phyloP scores from a whole-genome alignment of 1,140 invertebrate genomes.

The Mya arenaria region DNA sequence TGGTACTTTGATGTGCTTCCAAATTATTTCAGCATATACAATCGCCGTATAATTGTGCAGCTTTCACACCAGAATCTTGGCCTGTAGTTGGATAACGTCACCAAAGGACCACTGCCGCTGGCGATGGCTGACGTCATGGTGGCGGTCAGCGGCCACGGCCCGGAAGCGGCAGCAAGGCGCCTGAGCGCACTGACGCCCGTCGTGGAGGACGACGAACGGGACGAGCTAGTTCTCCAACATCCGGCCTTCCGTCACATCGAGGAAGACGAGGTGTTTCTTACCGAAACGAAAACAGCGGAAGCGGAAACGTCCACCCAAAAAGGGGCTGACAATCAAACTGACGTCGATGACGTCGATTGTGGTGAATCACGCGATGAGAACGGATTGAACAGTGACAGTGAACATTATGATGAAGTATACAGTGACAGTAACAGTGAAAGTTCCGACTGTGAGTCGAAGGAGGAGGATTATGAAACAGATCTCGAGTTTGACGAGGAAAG shows the following conservation, averaged over 20 bases:
- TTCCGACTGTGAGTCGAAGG: slow-evolving; percentile 54
- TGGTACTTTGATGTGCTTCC: background rate
- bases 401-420: slow-evolving; percentile 53
- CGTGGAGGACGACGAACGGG: slow-evolving; percentile 60
- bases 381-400: slow-evolving; percentile 44
- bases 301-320: no score
- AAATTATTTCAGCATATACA: background rate
- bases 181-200: slow-evolving; percentile 57
- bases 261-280: slow-evolving; percentile 46
- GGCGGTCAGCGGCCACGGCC: slow-evolving; percentile 22
- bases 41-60: background rate
- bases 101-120: no score
- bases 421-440: slow-evolving; percentile 47
- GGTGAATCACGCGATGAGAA: slow-evolving; percentile 1
- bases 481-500: slow-evolving; percentile 70
- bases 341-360: background rate
- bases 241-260: slow-evolving; percentile 51
- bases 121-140: slow-evolving; percentile 41
- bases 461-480: slow-evolving; percentile 71
- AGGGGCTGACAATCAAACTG: background rate
- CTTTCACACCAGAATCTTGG: background rate
- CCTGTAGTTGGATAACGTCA: background rate
- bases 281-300: no score
- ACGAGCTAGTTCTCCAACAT: slow-evolving; percentile 24
- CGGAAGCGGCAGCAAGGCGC: background rate